A percentile compares a stretch with the other conserved stretches of the same genome.
These are phyloP conservation scores for Notarius quadriscutis DNA, from an alignment of 2,113 vertebrate genomes.

Conservation along the genomic window DNA sequence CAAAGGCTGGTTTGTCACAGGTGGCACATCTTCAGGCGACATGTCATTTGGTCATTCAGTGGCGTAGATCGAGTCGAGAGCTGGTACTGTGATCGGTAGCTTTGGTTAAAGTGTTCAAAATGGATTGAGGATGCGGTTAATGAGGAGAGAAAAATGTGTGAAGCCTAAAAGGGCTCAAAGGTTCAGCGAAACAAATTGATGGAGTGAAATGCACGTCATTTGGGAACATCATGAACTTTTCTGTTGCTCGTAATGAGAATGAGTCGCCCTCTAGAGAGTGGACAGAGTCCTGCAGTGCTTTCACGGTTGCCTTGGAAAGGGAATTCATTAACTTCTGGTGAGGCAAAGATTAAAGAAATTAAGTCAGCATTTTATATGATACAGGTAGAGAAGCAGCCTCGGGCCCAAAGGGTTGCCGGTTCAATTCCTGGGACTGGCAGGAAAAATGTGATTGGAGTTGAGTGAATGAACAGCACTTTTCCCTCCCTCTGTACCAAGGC, in stretches of 20 bases:
- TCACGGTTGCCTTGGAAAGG: not conserved
- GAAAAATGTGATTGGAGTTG: no score
- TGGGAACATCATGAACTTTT: not conserved
- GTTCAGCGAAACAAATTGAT: not conserved
- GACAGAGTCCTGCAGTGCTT: not conserved
- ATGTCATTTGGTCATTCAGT: not conserved
- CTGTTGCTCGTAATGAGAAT: not conserved
- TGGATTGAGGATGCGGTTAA: not conserved
- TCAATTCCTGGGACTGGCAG: no score
- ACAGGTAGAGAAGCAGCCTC: not conserved
- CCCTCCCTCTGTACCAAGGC: no score
- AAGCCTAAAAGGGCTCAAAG: not conserved
- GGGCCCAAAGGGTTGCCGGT: no score
- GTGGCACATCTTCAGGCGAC: not conserved
- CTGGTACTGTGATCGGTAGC: not conserved
- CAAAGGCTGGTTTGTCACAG: not conserved
- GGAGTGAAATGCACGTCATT: not conserved
- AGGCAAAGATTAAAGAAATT: not conserved
- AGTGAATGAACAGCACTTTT: no score
- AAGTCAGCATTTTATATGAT: not conserved
- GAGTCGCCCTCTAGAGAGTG: slow-evolving; percentile 1
- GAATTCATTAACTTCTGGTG: not conserved
- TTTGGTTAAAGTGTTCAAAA: not conserved
- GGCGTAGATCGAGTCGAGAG: not conserved
- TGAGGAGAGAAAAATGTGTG: not conserved